Evolutionary conservation across 1,140 invertebrate species (phyloP).

Genomic region (Micrasema minimum): DNA sequence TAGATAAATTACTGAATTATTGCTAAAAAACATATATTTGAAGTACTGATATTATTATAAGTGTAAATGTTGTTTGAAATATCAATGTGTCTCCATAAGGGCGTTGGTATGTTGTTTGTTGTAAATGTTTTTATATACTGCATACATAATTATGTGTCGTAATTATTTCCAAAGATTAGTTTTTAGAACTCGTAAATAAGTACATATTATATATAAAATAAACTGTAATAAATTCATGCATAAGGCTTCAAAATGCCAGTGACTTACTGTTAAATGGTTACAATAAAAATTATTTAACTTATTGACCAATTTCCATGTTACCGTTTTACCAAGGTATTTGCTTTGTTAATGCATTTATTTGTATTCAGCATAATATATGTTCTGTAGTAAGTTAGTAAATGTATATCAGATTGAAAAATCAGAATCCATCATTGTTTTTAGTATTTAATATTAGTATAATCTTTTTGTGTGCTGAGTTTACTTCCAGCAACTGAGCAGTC

Average conservation of each 20-base stretch:
- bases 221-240: background rate
- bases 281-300: background rate
- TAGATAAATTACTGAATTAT: background rate
- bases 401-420: background rate
- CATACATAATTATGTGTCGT: no score
- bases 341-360: slow-evolving; percentile 31
- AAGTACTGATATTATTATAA: slow-evolving; percentile 14
- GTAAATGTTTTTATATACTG: no score
- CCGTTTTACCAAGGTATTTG: slow-evolving; percentile 27
- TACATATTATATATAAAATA: slow-evolving; percentile 4
- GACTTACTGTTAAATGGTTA: slow-evolving; percentile 10
- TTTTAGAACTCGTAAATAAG: slow-evolving; percentile 17
- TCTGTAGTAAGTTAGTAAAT: slow-evolving; percentile 2
- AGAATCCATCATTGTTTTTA: background rate
- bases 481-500: no score
- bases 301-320: slow-evolving; percentile 32
- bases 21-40: background rate
- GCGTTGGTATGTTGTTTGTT: no score
- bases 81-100: no score
- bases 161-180: slow-evolving; percentile 22
- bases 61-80: background rate
- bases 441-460: no score
- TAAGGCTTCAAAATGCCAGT: slow-evolving; percentile 22
- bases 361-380: slow-evolving; percentile 5
- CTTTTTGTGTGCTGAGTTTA: no score